Conservation (phyloP, 1,140 invertebrate species). For the Rhagoletis pomonella region DNA sequence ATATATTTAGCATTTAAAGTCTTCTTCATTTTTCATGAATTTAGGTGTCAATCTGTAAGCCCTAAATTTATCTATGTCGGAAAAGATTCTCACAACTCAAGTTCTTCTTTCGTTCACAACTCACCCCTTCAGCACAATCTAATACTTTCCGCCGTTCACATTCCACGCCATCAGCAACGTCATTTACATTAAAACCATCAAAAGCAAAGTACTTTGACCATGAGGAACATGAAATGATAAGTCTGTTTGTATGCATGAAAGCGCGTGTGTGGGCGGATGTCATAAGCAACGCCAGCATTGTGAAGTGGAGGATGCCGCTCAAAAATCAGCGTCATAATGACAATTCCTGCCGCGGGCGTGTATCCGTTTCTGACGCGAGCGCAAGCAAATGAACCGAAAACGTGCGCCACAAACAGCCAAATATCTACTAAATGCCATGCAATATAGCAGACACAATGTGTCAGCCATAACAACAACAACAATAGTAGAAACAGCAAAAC, state of each 20-base stretch:
- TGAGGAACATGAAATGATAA: background rate
- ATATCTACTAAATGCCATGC: constrained; percentile 26
- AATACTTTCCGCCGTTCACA: background rate
- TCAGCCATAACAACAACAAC: background rate
- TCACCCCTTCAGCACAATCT: background rate
- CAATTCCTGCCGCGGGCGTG: background rate
- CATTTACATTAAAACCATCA: background rate
- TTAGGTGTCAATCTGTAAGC: no score
- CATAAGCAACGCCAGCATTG: background rate
- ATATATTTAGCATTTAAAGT: no score
- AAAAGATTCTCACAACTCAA: background rate
- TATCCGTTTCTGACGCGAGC: background rate
- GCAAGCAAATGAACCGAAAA: constrained; percentile 26
- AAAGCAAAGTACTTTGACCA: constrained; percentile 9
- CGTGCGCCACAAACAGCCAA: constrained; percentile 1
- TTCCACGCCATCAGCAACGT: background rate
- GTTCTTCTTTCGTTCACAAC: background rate
- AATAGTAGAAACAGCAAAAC: background rate
- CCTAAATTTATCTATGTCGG: no score
- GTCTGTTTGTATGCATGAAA: background rate
- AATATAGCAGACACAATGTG: background rate
- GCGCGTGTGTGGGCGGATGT: background rate
- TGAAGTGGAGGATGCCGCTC: background rate
- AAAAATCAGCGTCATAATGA: constrained; percentile 41
- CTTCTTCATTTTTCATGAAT: no score